Conservation (phyloP, 2,113 vertebrate species). For the Pteropus alecto region DNA sequence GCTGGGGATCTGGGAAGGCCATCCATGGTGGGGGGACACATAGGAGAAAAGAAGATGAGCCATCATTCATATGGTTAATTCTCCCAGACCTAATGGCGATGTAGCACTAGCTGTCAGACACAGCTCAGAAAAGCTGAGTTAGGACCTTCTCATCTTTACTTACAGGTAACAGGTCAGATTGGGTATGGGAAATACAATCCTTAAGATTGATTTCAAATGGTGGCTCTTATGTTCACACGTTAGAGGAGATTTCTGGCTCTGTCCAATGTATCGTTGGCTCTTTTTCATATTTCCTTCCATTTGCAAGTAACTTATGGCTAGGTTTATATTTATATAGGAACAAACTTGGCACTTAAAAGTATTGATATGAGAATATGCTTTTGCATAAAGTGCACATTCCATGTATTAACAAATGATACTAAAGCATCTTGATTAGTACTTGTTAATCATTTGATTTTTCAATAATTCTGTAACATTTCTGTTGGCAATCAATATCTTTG, state of each 20-base stretch:
- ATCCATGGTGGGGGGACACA: too few species aligned
- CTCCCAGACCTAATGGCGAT: not conserved
- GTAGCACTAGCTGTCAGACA: too few species aligned
- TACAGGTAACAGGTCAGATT: not conserved
- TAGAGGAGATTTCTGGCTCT: too few species aligned
- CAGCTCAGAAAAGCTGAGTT: not conserved
- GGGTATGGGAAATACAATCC: not conserved
- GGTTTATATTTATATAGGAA: not conserved
- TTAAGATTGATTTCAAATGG: not conserved
- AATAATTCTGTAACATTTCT: not conserved
- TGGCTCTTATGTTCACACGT: not conserved
- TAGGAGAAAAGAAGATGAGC: too few species aligned
- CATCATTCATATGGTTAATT: too few species aligned
- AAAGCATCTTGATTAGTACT: not conserved
- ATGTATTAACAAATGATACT: not conserved
- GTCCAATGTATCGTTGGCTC: not conserved
- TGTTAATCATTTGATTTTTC: not conserved
- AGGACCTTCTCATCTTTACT: not conserved
- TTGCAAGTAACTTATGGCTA: not conserved
- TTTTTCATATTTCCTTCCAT: not conserved
- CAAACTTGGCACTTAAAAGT: not conserved
- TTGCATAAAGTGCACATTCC: not conserved
- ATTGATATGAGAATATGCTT: not conserved
- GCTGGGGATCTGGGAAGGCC: too few species aligned
- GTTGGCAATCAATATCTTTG: not conserved